Percentiles rank a stretch among this genome's conserved stretches.
These are phyloP conservation scores for Erythrocercus mccallii DNA, from an alignment of 2,113 vertebrate species.

Conservation along the genomic window DNA sequence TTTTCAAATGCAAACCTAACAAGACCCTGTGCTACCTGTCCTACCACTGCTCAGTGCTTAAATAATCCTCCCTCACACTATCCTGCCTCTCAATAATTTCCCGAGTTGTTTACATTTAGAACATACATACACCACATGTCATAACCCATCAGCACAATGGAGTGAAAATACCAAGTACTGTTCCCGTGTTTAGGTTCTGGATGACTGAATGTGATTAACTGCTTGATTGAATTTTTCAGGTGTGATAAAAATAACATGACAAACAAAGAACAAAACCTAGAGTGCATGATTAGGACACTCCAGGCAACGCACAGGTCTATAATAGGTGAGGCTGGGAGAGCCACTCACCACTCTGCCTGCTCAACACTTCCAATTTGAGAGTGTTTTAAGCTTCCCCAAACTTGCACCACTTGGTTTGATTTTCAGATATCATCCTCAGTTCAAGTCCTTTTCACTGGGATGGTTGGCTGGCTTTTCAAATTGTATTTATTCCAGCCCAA, in stretches of 20 bases:
- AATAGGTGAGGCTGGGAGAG: not conserved
- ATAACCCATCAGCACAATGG: conserved; percentile 62
- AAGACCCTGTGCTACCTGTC: not conserved
- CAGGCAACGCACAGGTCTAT: not conserved
- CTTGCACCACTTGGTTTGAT: not conserved
- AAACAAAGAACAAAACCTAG: conserved; percentile 23
- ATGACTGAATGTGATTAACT: conserved; percentile 62
- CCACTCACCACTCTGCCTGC: not conserved
- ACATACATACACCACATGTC: conserved; percentile 41
- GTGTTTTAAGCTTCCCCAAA: not conserved
- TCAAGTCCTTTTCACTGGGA: not conserved
- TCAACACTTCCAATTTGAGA: not conserved
- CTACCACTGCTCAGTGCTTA: not conserved
- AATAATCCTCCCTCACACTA: not conserved
- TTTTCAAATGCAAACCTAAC: not conserved
- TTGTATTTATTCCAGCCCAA: conserved; percentile 38
- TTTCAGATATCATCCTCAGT: not conserved
- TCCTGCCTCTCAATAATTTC: conserved; percentile 8
- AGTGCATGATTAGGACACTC: not conserved
- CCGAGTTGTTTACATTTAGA: conserved; percentile 40
- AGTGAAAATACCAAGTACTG: conserved; percentile 49
- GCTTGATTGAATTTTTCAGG: conserved; percentile 61
- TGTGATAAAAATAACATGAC: conserved; percentile 46
- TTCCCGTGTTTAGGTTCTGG: conserved; percentile 52
- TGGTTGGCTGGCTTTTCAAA: conserved; percentile 34